Evolutionary conservation across 2,797 vertebrate species (phyloP).

Genomic region (Ataeniobius toweri): DNA sequence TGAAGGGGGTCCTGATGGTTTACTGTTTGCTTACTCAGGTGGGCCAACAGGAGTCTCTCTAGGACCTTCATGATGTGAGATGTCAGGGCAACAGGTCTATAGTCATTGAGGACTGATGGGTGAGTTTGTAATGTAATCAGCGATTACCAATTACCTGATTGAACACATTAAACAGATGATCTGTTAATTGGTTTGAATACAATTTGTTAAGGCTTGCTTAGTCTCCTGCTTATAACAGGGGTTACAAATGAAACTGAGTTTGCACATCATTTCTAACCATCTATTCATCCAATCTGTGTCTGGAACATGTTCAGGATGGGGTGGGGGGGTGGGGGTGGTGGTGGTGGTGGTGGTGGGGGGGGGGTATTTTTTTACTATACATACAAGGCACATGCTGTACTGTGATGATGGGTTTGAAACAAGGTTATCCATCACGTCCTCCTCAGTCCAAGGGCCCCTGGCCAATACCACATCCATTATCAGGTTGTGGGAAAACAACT

Average conservation of each 20-base stretch:
- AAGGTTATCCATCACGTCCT: conserved; percentile 78
- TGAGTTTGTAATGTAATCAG: neutral
- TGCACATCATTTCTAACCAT: conserved; percentile 28
- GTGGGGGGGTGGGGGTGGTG: conserved; percentile 16
- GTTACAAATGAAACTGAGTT: conserved; percentile 21
- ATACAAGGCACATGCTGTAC: conserved; percentile 72
- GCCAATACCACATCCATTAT: conserved; percentile 78
- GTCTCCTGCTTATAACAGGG: neutral
- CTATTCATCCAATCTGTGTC: neutral
- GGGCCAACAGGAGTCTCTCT: too few species aligned
- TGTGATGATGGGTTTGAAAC: conserved; percentile 77
- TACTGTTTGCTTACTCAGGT: too few species aligned
- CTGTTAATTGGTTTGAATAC: too few species aligned
- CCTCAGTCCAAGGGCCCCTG: conserved; percentile 56
- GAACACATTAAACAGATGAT: neutral
- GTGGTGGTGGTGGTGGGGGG: conserved; percentile 6
- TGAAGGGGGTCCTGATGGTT: too few species aligned
- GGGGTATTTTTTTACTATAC: conserved; percentile 38
- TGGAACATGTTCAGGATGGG: conserved; percentile 37
- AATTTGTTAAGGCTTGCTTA: neutral
- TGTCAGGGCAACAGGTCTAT: too few species aligned
- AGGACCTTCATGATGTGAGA: too few species aligned
- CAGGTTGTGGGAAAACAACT: conserved; percentile 64
- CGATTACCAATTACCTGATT: neutral
- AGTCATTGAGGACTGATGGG: too few species aligned